Conservation (phyloP, 2,797 vertebrate genomes). For the Clarias platycephalus region DNA sequence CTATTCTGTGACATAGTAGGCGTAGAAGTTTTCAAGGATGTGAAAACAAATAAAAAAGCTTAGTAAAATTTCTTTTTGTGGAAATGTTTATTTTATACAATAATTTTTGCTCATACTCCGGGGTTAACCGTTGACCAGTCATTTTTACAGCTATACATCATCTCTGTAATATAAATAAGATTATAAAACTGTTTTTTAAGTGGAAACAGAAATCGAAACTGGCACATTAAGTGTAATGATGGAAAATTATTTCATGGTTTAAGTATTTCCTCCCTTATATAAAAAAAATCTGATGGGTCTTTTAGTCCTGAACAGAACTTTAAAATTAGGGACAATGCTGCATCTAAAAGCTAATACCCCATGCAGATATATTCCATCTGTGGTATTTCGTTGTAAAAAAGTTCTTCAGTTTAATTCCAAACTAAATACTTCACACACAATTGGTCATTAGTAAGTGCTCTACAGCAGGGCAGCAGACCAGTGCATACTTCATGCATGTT, state of each 20-base stretch:
- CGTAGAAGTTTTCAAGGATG: neutral
- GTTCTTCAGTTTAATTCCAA: constrained; percentile 17
- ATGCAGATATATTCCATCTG: neutral
- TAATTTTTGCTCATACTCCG: neutral
- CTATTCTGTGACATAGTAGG: neutral
- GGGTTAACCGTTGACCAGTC: neutral
- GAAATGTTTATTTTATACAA: neutral
- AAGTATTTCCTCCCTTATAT: neutral
- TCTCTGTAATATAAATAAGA: neutral
- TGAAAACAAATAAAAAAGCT: neutral
- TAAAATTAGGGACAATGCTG: neutral
- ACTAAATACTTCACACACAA: constrained; percentile 39
- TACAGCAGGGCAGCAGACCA: constrained; percentile 43
- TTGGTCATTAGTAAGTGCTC: constrained; percentile 37
- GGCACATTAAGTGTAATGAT: neutral
- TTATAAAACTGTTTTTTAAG: neutral
- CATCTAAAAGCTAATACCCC: constrained; percentile 3
- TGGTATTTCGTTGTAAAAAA: constrained; percentile 7
- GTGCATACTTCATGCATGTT: constrained; percentile 60
- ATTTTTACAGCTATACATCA: neutral
- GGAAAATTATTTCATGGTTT: neutral
- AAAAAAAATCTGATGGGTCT: neutral
- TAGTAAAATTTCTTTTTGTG: neutral
- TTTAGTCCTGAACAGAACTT: neutral
- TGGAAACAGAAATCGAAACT: neutral